phyloP scores from a whole-genome alignment of 1,140 invertebrate genomes.

The Diachasma alloeum region DNA sequence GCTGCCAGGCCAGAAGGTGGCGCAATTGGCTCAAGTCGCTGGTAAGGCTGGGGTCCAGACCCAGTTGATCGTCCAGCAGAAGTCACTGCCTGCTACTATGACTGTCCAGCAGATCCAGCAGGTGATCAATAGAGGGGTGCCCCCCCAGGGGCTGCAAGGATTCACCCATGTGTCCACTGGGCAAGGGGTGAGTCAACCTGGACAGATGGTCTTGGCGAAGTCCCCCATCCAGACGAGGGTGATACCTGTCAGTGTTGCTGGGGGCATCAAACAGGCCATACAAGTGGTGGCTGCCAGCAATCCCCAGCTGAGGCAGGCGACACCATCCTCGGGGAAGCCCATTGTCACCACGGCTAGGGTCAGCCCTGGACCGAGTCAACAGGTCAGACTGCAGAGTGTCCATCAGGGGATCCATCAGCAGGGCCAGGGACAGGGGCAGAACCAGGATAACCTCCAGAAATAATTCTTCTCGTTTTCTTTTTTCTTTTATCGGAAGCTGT shows the following conservation, averaged over 20 bases:
- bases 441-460: slow-evolving; percentile 38
- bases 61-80: slow-evolving; percentile 73
- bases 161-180: slow-evolving; percentile 62
- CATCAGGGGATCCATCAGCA: slow-evolving; percentile 52
- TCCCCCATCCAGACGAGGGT: slow-evolving; percentile 62
- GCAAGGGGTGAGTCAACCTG: slow-evolving; percentile 52
- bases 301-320: slow-evolving; percentile 55
- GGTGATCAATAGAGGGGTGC: slow-evolving; percentile 3
- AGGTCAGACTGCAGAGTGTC: slow-evolving; percentile 60
- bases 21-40: slow-evolving; percentile 67
- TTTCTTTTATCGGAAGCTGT: background rate
- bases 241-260: slow-evolving; percentile 66
- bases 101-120: slow-evolving; percentile 82
- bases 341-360: slow-evolving; percentile 54
- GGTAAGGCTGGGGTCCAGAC: slow-evolving; percentile 66
- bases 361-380: slow-evolving; percentile 55
- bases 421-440: slow-evolving; percentile 41
- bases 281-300: slow-evolving; percentile 64
- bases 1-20: slow-evolving; percentile 69
- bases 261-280: slow-evolving; percentile 66
- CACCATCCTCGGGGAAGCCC: slow-evolving; percentile 56
- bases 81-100: slow-evolving; percentile 71
- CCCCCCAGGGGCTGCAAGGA: slow-evolving; percentile 67
- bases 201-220: slow-evolving; percentile 59
- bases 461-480: background rate